A percentile compares a stretch with the other conserved stretches of the same genome.
These are phyloP conservation scores for Plotosus lineatus DNA, from an alignment of 2,113 vertebrate genomes.

Conservation along the genomic window DNA sequence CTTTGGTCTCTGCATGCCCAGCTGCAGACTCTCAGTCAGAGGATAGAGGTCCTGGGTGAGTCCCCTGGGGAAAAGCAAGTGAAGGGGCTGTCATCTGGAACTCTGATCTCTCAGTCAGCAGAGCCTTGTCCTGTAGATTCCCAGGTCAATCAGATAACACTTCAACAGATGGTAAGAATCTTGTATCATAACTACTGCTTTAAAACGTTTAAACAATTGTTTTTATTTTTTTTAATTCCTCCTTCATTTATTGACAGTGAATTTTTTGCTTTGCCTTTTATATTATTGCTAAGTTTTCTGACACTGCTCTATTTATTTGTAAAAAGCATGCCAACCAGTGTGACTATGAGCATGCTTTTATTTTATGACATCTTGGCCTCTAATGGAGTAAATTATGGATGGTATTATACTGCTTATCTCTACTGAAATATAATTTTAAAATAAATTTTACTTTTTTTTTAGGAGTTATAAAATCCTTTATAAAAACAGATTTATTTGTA, in stretches of 20 bases:
- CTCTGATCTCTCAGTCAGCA: conserved; percentile 54
- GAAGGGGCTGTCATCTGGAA: conserved; percentile 67
- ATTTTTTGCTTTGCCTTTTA: conserved; percentile 62
- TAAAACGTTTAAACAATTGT: conserved; percentile 23
- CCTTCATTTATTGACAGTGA: conserved; percentile 46
- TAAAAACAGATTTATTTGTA: background rate
- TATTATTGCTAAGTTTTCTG: conserved; percentile 65
- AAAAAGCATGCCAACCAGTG: conserved; percentile 48
- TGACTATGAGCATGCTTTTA: conserved; percentile 70
- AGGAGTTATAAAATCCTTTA: background rate
- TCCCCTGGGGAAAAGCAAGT: conserved; percentile 67
- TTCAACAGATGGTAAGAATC: conserved; percentile 82
- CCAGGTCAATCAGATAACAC: conserved; percentile 68
- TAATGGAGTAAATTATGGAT: conserved; percentile 70
- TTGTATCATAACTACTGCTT: conserved; percentile 8
- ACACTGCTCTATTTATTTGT: conserved; percentile 58
- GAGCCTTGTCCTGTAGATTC: conserved; percentile 68
- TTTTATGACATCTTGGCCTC: conserved; percentile 68
- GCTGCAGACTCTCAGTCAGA: conserved; percentile 83
- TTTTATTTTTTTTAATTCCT: conserved; percentile 46
- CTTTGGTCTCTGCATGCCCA: conserved; percentile 86
- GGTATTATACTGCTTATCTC: background rate
- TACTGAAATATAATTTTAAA: conserved; percentile 21
- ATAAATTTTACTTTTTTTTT: background rate
- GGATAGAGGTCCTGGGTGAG: conserved; percentile 76